Evolutionary conservation across 2,113 vertebrate genomes (phyloP), one percentile per base, ranked within the genome.

Genomic region (zebrafish (Danio rerio)): DNA sequence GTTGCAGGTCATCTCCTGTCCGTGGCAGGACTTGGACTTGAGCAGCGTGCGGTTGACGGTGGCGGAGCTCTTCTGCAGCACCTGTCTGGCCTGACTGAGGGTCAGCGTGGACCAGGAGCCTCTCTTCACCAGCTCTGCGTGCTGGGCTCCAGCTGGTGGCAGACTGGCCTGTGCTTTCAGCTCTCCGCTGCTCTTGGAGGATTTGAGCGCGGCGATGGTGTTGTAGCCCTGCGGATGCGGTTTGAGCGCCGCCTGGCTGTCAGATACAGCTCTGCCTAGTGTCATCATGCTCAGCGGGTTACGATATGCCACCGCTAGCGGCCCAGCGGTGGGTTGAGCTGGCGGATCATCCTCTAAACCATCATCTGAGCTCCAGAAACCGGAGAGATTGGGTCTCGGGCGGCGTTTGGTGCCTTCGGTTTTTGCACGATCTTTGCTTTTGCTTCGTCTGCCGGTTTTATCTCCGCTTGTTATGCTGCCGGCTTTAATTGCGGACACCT

Each of bases 311-410:
- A 86, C 73, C 0, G 85, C 81, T 45, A 86, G 10, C 0, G 81
- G 78, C 1, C 78, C 85, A 0, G 81, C 11, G 5, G 62, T 15
- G 2, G 83, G 79, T 13, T 76, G 78, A 47, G 93, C 96, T 89
- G 95, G 90, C 2, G 96, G 95, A 53, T 95, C 96, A 72, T 97
- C 85, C 73, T 86, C 96, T 88, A 99, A 88, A 16, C 79, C 74
- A 88, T 99, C 98, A 0, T 99, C 98, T 0, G 98, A 99, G 88
- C 97, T 99, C 98, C 98, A 99, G 92, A 97, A 99, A 80, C 98
- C 98, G 0, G 98, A 99, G 90, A 99, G 97, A 92, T 97, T 99
- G 87, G 96, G 96, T 47, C 97, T 95, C 58, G 95, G 95, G 10
- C 96, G 92, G 53, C 96, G 93, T 75, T 98, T 99, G 81, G 96